These are phyloP conservation scores for Cygnus olor DNA, from an alignment of 2,797 vertebrate genomes.

Conservation along the genomic window DNA sequence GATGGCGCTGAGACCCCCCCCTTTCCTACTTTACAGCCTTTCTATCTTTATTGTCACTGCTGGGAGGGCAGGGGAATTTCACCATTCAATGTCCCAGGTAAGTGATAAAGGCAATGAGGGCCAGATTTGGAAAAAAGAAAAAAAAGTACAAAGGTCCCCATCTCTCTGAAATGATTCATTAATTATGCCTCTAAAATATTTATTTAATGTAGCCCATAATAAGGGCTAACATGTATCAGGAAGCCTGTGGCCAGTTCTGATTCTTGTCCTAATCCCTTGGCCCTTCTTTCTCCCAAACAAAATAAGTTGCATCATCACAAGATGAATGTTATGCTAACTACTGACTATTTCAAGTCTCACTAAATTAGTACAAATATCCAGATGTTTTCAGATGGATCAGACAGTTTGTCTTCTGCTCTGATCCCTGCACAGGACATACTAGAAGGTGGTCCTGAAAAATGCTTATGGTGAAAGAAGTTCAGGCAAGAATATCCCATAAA, in stretches of 20 bases:
- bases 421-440: not conserved
- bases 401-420: not conserved
- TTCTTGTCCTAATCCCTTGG: not conserved
- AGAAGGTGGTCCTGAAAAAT: not conserved
- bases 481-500: not conserved
- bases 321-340: not conserved
- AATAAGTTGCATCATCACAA: not conserved
- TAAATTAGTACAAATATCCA: not conserved
- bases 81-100: not conserved
- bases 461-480: not conserved
- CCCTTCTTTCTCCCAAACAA: not conserved
- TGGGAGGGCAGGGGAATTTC: not conserved
- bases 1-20: accelerated
- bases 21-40: not conserved
- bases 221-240: accelerated
- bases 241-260: not conserved
- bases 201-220: not conserved
- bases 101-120: not conserved
- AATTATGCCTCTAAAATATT: not conserved
- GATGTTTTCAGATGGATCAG: not conserved
- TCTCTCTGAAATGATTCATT: not conserved
- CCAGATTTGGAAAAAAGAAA: not conserved
- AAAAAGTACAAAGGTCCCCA: not conserved
- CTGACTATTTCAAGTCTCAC: not conserved
- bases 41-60: not conserved